Evolutionary conservation across 2,113 vertebrate genomes (phyloP).

Genomic region (Hippolais icterina): DNA sequence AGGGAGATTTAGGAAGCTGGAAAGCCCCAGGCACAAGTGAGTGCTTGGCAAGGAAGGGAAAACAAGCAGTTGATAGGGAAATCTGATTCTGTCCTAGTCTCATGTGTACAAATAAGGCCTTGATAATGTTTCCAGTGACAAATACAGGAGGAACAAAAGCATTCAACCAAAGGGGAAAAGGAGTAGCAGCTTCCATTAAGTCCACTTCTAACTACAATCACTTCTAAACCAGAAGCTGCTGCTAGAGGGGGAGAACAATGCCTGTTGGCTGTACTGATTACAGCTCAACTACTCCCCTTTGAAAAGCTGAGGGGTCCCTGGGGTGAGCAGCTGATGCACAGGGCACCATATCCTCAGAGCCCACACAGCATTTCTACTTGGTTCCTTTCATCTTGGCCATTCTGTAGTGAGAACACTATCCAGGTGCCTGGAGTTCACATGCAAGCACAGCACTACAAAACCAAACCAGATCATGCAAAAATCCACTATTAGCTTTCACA

Average conservation of each 20-base stretch:
- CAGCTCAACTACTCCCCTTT: not conserved
- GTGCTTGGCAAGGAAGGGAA: not conserved
- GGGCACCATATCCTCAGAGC: not conserved
- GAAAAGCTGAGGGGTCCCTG: not conserved
- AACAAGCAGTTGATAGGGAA: not conserved
- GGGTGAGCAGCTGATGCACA: not conserved
- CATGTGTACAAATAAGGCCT: not conserved
- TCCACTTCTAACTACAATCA: not conserved
- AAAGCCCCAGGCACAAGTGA: not conserved
- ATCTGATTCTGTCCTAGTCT: not conserved
- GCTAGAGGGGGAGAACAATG: not conserved
- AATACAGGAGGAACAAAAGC: not conserved
- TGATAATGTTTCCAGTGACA: not conserved
- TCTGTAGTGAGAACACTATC: not conserved
- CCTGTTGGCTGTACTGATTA: not conserved
- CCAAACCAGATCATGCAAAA: conserved; percentile 17
- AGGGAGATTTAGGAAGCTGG: not conserved
- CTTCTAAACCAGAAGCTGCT: not conserved
- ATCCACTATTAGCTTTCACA: not conserved
- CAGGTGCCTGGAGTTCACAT: not conserved
- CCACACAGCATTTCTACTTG: not conserved
- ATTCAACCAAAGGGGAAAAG: not conserved
- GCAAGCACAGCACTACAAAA: conserved; percentile 18
- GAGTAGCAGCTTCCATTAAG: not conserved
- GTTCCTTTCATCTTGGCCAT: not conserved